Evolutionary conservation across 1,140 invertebrate species (phyloP), one percentile per base, ranked within the genome.

Genomic region (Notospermus geniculatus): DNA sequence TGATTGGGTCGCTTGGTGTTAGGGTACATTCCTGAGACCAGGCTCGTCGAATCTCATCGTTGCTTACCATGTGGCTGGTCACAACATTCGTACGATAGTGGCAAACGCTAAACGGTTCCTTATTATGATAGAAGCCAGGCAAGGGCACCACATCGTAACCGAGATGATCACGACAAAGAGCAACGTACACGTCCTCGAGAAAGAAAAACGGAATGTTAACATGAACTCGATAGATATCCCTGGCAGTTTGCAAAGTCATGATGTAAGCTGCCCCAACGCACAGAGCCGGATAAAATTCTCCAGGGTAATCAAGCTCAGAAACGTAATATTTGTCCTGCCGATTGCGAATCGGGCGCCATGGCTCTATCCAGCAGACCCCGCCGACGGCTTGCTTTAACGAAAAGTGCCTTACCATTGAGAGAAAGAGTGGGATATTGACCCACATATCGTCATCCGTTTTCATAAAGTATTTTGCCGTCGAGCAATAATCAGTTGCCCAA

Each of bases 381-480:
- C 59, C 65, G 9, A 67, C 53, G 28, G 65, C 68, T 9, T 61
- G 22, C 25, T 29, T n/a, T 13, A 32, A 29, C 2, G 59, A 59
- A 15, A 69, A 55, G 27, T 45, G 59, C 53, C 60, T 41, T 36
- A 76, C 46, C 54, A 74, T 62, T 15, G 52, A n/a, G 5, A 56
- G 45, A 25, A 77, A 58, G 30, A 64, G 50, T n/a, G 87, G 87
- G 4, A 92, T 72, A 80, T 93, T 89, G 17, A 92, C 84, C 36
- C 91, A 87, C 65, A 90, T 90, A 74, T 95, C 92, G 78, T 95
- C 92, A 77, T 95, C 92, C 77, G 91, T 88, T 85, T 95, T 95
- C 27, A 95, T 84, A 9, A 94, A 84, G 70, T 86, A 91, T 60
- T 86, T 81, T 1, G 86, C 84, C 19, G 84, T 77, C 9, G 71